Evolutionary conservation across 1,140 invertebrate genomes (phyloP).

Genomic region (Prorops nasuta): DNA sequence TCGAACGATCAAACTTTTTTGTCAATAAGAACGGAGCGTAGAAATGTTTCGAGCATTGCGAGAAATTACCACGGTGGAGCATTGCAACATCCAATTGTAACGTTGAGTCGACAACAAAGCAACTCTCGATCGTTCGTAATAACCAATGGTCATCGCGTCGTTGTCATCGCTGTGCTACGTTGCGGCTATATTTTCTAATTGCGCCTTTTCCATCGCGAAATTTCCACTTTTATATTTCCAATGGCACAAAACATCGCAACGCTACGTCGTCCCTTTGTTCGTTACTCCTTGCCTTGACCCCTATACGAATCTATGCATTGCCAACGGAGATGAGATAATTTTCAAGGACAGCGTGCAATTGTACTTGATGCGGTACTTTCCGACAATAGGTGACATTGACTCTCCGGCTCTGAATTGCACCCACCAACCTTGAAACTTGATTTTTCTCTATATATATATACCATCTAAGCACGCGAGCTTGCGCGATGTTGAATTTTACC

Average conservation of each 20-base stretch:
- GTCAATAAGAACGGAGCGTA: neutral
- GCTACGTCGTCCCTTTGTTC: neutral
- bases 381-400: no score
- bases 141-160: slow-evolving; percentile 24
- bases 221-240: neutral
- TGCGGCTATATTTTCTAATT: slow-evolving; percentile 8
- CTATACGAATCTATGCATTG: no score
- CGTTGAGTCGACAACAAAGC: slow-evolving; percentile 24
- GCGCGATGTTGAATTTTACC: no score
- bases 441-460: no score
- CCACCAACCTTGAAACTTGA: no score
- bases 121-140: slow-evolving; percentile 19
- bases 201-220: neutral
- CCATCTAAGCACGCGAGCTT: no score
- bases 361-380: no score
- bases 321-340: no score
- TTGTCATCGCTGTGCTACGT: slow-evolving; percentile 9
- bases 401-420: no score
- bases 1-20: neutral
- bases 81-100: slow-evolving; percentile 22
- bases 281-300: neutral
- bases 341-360: no score
- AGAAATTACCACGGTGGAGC: slow-evolving; percentile 19
- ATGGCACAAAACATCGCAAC: neutral
- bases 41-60: slow-evolving; percentile 16